Evolutionary conservation across 2,797 vertebrate genomes (phyloP).

Genomic region (Botia almorhae): DNA sequence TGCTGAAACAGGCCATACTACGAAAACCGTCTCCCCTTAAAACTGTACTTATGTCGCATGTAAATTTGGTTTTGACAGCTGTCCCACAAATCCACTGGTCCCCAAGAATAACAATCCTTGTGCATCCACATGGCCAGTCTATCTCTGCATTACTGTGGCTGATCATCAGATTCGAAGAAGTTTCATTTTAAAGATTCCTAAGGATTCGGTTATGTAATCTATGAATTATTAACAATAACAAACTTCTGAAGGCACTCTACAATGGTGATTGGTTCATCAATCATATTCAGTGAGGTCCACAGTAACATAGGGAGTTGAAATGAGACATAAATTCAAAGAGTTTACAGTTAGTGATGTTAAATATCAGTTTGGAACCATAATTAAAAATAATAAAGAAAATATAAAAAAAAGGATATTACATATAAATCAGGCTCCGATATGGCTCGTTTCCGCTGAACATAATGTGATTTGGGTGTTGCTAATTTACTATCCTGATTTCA

Average conservation of each 20-base stretch:
- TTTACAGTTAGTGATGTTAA: neutral
- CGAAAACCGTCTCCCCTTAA: neutral
- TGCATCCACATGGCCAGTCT: neutral
- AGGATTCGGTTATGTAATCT: neutral
- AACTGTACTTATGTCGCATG: no score
- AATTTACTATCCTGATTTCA: neutral
- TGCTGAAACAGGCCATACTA: neutral
- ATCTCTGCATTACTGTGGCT: neutral
- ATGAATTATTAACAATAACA: neutral
- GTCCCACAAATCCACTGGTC: neutral
- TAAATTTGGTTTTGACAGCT: neutral
- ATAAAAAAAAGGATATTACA: neutral
- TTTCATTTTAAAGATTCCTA: neutral
- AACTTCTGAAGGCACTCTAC: neutral
- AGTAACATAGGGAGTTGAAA: neutral
- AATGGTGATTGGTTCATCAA: neutral
- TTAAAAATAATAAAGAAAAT: conserved; percentile 5
- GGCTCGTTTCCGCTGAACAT: neutral
- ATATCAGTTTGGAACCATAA: neutral
- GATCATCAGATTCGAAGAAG: neutral
- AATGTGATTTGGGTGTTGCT: neutral
- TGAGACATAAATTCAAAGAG: neutral
- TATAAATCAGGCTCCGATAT: neutral
- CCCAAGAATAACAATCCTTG: neutral
- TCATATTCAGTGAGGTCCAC: neutral